Evolutionary conservation across 2,113 vertebrate genomes (phyloP).

Genomic region (Pantherophis guttatus): DNA sequence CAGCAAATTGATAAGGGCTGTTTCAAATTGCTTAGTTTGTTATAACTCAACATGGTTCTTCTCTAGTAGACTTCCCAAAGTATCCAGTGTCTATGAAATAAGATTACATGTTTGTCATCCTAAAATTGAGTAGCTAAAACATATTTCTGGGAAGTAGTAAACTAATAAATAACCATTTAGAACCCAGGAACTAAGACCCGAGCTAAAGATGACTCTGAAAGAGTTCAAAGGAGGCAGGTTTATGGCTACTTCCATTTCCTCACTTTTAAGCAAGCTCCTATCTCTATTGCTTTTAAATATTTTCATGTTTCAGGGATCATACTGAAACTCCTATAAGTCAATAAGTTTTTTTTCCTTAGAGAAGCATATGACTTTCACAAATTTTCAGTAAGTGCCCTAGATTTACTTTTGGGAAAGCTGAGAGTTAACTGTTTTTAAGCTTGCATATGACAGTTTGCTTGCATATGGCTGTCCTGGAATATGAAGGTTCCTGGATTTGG

Average conservation of each 20-base stretch:
- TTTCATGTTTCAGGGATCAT: background rate
- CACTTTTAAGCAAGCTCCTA: background rate
- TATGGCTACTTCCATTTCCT: background rate
- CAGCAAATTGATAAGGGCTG: background rate
- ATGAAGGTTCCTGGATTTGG: background rate
- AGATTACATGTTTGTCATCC: background rate
- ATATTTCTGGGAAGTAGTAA: background rate
- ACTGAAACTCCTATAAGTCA: background rate
- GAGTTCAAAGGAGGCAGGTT: background rate
- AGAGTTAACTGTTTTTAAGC: background rate
- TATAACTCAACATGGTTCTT: background rate
- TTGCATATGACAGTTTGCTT: constrained; percentile 20
- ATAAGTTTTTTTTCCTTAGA: background rate
- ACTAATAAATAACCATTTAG: background rate
- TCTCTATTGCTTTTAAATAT: background rate
- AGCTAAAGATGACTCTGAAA: background rate
- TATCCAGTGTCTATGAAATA: background rate
- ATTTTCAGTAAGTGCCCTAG: constrained; percentile 54
- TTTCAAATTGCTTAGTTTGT: background rate
- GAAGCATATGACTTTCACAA: constrained; percentile 47
- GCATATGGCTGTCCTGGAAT: accelerated
- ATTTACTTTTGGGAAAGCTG: constrained; percentile 39
- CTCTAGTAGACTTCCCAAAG: background rate
- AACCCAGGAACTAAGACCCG: background rate
- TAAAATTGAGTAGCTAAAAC: background rate